Base-by-base conservation (phyloP, 2,888 invertebrate genomes). In the Amphimallon solstitiale region DNA sequence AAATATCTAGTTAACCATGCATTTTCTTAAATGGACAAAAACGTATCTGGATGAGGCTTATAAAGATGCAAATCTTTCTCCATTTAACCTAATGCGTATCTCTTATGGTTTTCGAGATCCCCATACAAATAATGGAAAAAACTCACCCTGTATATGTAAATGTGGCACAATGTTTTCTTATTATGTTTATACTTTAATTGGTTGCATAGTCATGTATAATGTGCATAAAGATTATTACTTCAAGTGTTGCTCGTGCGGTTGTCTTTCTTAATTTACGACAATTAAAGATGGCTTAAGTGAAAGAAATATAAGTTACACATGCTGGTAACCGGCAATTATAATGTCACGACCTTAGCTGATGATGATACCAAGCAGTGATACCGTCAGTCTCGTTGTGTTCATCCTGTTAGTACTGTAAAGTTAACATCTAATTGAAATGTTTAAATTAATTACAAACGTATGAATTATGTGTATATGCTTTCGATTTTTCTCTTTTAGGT, bases 201-300 rank as follows among this genome's bases (percentile, higher is more conserved):
- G n/a, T 19, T 40, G 29, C 9, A 54, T 54, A 38, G 29, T 21
- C 43, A 56, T 43, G 56, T 15, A 2, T 23, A 23, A 7, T 23
- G 19, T 62, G 37, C 40, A 48, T 62, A n/a, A 12, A 49, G 35
- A 38, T 61, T 48, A 61, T 48, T 49, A 35, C 23, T 48, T 62
- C 48, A 62, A 62, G 34, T 21, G 48, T 14, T 37, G 46, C 46
- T 46, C 61, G 46, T 61, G 62, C 48, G 62, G 62, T 38, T 62
- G 62, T 62, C 38, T 49, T 62, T 62, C 62, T 62, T 62, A 62
- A 62, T 62, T 62, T 62, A 49, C 37, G 15, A 23, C 49, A 62
- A 62, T 62, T 62, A 62, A 38, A 38, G 40, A 23, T 40, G 43
- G 49, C 35, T 62, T 49, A 62, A 62, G 62, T 40, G 62, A 49